Evolutionary conservation across 2,888 invertebrate species (phyloP).

Genomic region (Craniophora ligustri): DNA sequence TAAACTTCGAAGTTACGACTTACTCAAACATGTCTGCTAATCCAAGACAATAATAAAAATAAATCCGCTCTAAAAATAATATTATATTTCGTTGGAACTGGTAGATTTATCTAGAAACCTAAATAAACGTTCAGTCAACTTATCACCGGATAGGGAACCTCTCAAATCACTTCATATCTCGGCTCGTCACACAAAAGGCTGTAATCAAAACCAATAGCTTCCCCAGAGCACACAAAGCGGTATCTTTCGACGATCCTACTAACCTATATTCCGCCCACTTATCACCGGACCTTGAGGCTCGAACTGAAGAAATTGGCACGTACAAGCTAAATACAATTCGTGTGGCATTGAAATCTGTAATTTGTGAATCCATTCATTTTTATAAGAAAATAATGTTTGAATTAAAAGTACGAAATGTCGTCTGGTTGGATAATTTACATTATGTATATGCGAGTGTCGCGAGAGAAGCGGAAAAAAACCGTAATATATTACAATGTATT

Average conservation of each 20-base stretch:
- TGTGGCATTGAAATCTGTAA: slow-evolving; percentile 69
- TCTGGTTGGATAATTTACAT: slow-evolving; percentile 59
- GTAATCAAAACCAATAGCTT: slow-evolving; percentile 54
- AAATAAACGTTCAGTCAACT: slow-evolving; percentile 30
- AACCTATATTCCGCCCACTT: slow-evolving; percentile 69
- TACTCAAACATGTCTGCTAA: background rate
- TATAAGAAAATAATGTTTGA: slow-evolving; percentile 61
- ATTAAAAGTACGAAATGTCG: slow-evolving; percentile 60
- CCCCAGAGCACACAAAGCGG: slow-evolving; percentile 51
- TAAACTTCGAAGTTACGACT: too few relatives aligned
- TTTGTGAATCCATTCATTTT: slow-evolving; percentile 76
- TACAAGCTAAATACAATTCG: slow-evolving; percentile 61
- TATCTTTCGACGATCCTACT: slow-evolving; percentile 59
- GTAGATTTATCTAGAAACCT: slow-evolving; percentile 7
- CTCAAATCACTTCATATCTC: slow-evolving; percentile 33
- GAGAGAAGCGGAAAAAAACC: slow-evolving; percentile 55
- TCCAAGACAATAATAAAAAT: background rate
- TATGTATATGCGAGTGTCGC: slow-evolving; percentile 41
- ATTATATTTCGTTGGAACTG: background rate
- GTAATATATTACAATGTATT: slow-evolving; percentile 58
- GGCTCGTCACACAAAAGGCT: slow-evolving; percentile 43
- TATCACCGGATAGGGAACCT: slow-evolving; percentile 34
- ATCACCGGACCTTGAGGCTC: slow-evolving; percentile 63
- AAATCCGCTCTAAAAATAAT: background rate
- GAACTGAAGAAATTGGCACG: slow-evolving; percentile 69